Evolutionary conservation across 2,797 vertebrate species (phyloP), one percentile per base, ranked within the genome.

Genomic region (Enteromius trimaculatus): DNA sequence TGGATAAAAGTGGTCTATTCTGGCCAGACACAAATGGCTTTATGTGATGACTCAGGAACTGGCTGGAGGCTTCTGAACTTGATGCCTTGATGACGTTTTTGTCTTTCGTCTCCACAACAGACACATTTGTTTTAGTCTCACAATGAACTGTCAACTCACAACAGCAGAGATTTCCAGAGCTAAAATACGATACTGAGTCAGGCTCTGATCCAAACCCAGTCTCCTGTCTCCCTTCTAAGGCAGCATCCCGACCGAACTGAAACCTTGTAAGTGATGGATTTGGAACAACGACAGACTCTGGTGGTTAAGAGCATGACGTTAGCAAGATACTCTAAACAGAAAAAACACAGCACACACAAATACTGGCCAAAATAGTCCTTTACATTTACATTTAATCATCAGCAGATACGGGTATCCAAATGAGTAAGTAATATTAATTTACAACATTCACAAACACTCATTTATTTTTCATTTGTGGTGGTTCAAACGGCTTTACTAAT

Each of bases 1-100:
- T 26, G 58, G 34, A 77, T 71, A 60, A 81, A 70, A 81, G 42
- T 42, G 60, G 58, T 55, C 79, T 75, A 42, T 19, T 58, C 26
- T 58, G 65, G 81, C 26, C 49, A 39, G 34, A 51, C 14, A 42
- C 26, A 39, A 29, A n/a, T 53, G 65, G 26, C 42, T 62, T 44
- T 68, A 42, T 62, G 53, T 64, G 62, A 53, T 31, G 79, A 64
- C 66, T 70, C 17, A 65, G n/a, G 11, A 66, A 34, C 19, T 66
- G 47, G 42, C 21, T 79, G 69, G 44, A 76, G 10, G 16, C 17
- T 75, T 21, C 14, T n/a, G 4, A 68, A 39, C 47, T 23, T 37
- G 16, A 69, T 68, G 44, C 44, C 78, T 69, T 29, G 16, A 58
- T 34, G 34, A 2, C 7, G 26, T 44, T 77, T 29, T 62, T 21